A percentile compares a stretch with the other conserved stretches of the same genome.
Conservation (phyloP, 2,888 invertebrate genomes). For the Athetis lepigone region DNA sequence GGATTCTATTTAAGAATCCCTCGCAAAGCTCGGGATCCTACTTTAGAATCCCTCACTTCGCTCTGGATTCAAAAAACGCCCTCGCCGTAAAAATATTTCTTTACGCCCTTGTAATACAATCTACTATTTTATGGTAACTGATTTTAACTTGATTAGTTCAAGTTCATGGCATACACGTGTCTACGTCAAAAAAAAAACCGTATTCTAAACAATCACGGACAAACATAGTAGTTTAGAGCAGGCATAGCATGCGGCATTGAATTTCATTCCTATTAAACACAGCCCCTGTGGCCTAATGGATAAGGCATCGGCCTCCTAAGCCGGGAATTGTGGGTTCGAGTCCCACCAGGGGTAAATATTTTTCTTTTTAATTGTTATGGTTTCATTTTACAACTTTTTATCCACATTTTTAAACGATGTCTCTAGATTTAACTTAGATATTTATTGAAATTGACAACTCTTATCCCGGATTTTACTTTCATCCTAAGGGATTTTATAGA, state of each 20-base stretch:
- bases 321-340: conserved; percentile 95
- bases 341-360: conserved; percentile 92
- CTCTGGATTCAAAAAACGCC: no score
- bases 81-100: no score
- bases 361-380: conserved; percentile 5
- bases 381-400: not conserved
- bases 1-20: no score
- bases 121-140: no score
- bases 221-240: not conserved
- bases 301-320: conserved; percentile 95
- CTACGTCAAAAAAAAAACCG: no score
- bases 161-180: no score
- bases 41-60: no score
- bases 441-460: not conserved
- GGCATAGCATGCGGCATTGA: not conserved
- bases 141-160: no score
- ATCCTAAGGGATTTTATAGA: no score
- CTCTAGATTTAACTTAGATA: not conserved
- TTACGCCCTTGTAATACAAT: no score
- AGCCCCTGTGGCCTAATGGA: conserved; percentile 94
- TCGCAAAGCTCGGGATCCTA: no score
- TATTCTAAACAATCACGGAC: no score
- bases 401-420: not conserved
- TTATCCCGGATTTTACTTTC: not conserved
- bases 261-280: rapidly evolving